A percentile compares a stretch with the other conserved stretches of the same genome.
These are phyloP conservation scores for Megathymus violae DNA, from an alignment of 1,140 invertebrate species.

Conservation along the genomic window DNA sequence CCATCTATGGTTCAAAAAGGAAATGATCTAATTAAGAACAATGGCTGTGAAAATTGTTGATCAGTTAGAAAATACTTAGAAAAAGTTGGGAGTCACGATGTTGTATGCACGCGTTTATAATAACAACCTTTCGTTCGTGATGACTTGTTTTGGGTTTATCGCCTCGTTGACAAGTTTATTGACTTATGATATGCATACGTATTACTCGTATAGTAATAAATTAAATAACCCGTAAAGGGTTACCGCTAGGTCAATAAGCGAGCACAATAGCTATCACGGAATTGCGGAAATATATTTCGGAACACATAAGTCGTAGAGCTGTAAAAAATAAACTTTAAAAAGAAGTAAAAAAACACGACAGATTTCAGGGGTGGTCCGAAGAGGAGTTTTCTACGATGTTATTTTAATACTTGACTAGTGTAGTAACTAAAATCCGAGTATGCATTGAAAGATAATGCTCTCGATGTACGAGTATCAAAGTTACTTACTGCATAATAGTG, in stretches of 20 bases:
- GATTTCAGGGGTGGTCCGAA: no score
- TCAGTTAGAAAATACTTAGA: constrained; percentile 51
- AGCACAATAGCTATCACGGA: background rate
- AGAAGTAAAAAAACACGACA: no score
- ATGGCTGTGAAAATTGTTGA: constrained; percentile 31
- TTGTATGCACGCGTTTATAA: constrained; percentile 49
- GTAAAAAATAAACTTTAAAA: no score
- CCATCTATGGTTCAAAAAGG: constrained; percentile 33
- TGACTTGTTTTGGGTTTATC: constrained; percentile 43
- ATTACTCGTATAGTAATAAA: constrained; percentile 8
- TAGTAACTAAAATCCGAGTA: background rate
- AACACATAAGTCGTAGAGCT: background rate
- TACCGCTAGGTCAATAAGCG: constrained; percentile 11
- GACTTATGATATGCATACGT: constrained; percentile 46
- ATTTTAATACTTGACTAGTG: background rate
- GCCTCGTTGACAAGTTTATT: constrained; percentile 43
- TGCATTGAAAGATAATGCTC: background rate
- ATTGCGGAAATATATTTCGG: background rate
- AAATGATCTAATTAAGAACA: constrained; percentile 35
- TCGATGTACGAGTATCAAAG: background rate
- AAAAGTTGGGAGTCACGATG: constrained; percentile 55
- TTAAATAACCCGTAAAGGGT: constrained; percentile 18
- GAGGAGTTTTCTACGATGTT: no score
- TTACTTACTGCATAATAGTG: background rate
- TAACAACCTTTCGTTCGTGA: constrained; percentile 58